phyloP scores from a whole-genome alignment of 2,113 vertebrate genomes.

The Rhabdomys dilectus region DNA sequence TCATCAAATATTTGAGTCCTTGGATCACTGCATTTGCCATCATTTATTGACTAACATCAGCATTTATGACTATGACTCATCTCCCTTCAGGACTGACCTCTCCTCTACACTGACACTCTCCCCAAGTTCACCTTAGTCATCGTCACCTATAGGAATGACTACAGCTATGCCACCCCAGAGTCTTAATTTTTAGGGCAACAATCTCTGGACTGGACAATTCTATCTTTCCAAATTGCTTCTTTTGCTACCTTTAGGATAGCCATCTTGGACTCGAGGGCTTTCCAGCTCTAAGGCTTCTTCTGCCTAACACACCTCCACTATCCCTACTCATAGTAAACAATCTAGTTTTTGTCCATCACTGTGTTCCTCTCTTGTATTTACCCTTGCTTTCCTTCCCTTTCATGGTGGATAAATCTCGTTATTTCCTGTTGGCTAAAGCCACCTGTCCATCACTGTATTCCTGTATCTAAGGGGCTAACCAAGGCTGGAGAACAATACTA shows the following conservation, averaged over 20 bases:
- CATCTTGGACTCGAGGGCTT: neutral
- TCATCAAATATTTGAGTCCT: conserved; percentile 11
- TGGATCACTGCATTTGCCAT: neutral
- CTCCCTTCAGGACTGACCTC: neutral
- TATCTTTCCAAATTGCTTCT: neutral
- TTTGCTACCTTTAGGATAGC: neutral
- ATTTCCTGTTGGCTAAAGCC: neutral
- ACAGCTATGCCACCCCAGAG: neutral
- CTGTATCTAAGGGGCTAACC: neutral
- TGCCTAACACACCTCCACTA: neutral
- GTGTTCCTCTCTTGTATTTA: neutral
- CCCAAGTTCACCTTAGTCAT: neutral
- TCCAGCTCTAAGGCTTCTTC: neutral
- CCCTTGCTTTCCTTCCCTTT: neutral
- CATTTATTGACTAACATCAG: neutral
- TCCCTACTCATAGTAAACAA: neutral
- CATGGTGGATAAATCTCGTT: neutral
- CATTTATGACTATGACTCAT: neutral
- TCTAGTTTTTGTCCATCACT: neutral
- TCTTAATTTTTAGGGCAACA: neutral
- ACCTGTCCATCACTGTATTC: neutral
- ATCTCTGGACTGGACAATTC: neutral
- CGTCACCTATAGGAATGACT: neutral
- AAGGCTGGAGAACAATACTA: neutral
- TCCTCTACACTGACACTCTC: neutral